These are phyloP conservation scores for Strix occidentalis DNA, from an alignment of 2,797 vertebrate genomes.

Conservation along the genomic window DNA sequence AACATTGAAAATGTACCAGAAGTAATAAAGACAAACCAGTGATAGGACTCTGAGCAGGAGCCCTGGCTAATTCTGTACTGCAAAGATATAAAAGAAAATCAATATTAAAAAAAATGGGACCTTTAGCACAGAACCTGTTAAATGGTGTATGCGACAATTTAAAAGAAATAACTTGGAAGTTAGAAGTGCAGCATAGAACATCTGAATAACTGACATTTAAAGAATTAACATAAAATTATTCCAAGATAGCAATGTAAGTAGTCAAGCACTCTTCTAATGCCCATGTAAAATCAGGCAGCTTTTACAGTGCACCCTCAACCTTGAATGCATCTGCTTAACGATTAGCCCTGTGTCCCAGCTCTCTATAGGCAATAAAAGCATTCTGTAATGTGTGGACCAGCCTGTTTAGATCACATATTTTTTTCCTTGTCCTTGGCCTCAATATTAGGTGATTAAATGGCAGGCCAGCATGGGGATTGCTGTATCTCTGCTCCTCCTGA, in stretches of 20 bases:
- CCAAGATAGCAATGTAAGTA: neutral
- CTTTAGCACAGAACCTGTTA: slow-evolving; percentile 29
- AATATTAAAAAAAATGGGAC: neutral
- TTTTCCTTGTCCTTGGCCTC: neutral
- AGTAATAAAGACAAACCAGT: slow-evolving; percentile 51
- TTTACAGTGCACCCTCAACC: neutral
- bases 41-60: neutral
- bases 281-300: neutral
- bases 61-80: neutral
- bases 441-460: neutral
- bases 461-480: neutral
- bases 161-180: slow-evolving; percentile 34
- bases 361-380: neutral
- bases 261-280: neutral
- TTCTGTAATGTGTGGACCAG: neutral
- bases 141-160: slow-evolving; percentile 42
- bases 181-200: neutral
- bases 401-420: neutral
- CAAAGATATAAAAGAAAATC: slow-evolving; percentile 40
- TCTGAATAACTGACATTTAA: slow-evolving; percentile 50
- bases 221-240: slow-evolving; percentile 54
- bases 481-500: neutral
- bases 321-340: neutral
- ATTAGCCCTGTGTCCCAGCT: neutral
- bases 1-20: slow-evolving; percentile 50